These are phyloP conservation scores for Campoletis raptor DNA, from an alignment of 2,888 invertebrate species.

Conservation along the genomic window DNA sequence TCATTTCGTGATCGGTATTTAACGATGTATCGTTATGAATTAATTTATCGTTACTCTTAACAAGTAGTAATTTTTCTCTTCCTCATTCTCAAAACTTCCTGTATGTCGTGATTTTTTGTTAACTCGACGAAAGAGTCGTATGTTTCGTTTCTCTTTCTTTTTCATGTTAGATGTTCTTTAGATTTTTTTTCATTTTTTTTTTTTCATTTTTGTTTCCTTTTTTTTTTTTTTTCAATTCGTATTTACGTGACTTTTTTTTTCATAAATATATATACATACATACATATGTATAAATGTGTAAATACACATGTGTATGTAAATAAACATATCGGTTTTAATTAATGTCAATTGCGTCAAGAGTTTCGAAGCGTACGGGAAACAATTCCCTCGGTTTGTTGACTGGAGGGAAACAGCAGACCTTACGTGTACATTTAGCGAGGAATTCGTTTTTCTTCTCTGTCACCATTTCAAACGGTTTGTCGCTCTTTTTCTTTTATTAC, in stretches of 20 bases:
- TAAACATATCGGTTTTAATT: conserved; percentile 67
- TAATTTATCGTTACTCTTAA: conserved; percentile 67
- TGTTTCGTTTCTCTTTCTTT: background rate
- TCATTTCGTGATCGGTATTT: conserved; percentile 61
- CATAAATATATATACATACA: conserved; percentile 84
- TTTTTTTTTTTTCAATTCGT: conserved; percentile 19
- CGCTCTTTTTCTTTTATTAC: conserved; percentile 25
- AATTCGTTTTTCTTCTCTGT: conserved; percentile 9
- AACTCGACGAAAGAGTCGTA: conserved; percentile 34
- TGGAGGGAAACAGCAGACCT: conserved; percentile 43
- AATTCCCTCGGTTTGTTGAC: conserved; percentile 11
- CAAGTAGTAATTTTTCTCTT: conserved; percentile 50
- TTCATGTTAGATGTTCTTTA: conserved; percentile 14
- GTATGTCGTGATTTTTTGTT: conserved; percentile 15
- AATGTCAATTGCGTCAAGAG: conserved; percentile 50
- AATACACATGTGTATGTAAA: conserved; percentile 81
- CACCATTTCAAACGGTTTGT: conserved; percentile 13
- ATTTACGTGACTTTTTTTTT: conserved; percentile 63
- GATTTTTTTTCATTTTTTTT: conserved; percentile 7
- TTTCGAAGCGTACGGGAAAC: conserved; percentile 13
- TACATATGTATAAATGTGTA: conserved; percentile 82
- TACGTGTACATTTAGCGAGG: conserved; percentile 35
- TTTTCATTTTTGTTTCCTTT: background rate
- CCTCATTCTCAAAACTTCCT: background rate
- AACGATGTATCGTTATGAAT: conserved; percentile 63